Percentiles rank a stretch among this genome's conserved stretches.
phyloP scores from a whole-genome alignment of 2,888 invertebrate genomes.

The Yponomeuta sedellus region DNA sequence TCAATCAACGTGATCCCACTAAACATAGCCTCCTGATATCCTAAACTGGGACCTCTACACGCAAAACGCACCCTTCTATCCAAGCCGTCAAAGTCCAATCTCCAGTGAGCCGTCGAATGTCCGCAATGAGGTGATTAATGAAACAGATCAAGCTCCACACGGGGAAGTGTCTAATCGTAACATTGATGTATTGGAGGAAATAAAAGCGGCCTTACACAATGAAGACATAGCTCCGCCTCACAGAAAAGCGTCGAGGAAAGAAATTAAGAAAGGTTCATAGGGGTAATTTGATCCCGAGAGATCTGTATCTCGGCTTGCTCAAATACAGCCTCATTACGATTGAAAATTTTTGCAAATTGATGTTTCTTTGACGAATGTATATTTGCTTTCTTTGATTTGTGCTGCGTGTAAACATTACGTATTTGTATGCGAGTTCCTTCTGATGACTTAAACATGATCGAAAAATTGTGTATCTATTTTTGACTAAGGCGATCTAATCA shows the following conservation, averaged over 20 bases:
- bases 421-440: too few species aligned
- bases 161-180: constrained; percentile 55
- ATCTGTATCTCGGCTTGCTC: neutral
- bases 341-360: neutral
- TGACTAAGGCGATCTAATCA: too few species aligned
- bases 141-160: constrained; percentile 48
- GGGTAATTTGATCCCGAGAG: neutral
- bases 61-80: neutral
- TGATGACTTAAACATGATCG: too few species aligned
- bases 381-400: too few species aligned
- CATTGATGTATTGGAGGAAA: constrained; percentile 55
- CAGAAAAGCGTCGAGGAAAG: neutral
- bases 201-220: constrained; percentile 25
- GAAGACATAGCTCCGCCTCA: neutral
- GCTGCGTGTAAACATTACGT: too few species aligned
- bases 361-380: neutral
- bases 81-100: neutral
- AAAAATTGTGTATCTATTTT: too few species aligned
- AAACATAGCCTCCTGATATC: constrained; percentile 48
- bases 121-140: constrained; percentile 61
- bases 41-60: constrained; percentile 12
- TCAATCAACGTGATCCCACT: constrained; percentile 64
- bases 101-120: constrained; percentile 32
- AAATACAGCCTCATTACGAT: neutral
- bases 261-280: neutral